Conservation (phyloP, 2,888 invertebrate species). For the Athalia circularis region DNA sequence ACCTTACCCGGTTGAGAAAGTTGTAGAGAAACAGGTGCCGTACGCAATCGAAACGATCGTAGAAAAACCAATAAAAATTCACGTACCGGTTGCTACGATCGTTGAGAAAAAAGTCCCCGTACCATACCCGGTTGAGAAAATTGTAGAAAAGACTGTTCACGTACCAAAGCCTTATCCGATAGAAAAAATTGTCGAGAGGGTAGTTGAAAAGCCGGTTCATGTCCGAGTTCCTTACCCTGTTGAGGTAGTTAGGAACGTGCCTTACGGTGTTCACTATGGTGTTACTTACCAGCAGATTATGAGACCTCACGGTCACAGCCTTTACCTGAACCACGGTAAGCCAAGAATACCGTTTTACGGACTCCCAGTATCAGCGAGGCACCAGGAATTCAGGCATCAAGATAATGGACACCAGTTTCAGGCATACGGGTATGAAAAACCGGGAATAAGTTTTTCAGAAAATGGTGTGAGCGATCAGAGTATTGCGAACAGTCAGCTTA, state of each 20-base stretch:
- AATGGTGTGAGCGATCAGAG: slow-evolving; percentile 42
- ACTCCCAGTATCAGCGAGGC: slow-evolving; percentile 49
- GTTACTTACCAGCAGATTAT: slow-evolving; percentile 61
- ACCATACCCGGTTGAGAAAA: slow-evolving; percentile 65
- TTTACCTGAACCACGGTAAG: slow-evolving; percentile 29
- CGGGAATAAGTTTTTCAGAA: slow-evolving; percentile 52
- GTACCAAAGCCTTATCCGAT: slow-evolving; percentile 72
- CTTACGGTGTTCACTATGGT: slow-evolving; percentile 61
- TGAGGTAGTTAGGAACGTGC: slow-evolving; percentile 61
- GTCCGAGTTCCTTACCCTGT: slow-evolving; percentile 66
- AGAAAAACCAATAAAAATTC: slow-evolving; percentile 73
- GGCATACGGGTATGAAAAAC: slow-evolving; percentile 57
- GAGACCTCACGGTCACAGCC: slow-evolving; percentile 40
- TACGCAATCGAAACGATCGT: slow-evolving; percentile 74
- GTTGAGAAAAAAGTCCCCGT: slow-evolving; percentile 80
- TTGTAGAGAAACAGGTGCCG: slow-evolving; percentile 75
- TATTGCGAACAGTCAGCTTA: slow-evolving; percentile 26
- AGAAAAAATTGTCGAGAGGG: slow-evolving; percentile 74
- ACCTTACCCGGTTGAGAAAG: slow-evolving; percentile 76
- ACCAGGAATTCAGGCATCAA: slow-evolving; percentile 45
- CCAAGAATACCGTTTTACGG: slow-evolving; percentile 33
- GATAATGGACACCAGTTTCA: slow-evolving; percentile 48
- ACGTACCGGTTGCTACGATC: slow-evolving; percentile 76
- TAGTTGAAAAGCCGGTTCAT: slow-evolving; percentile 50
- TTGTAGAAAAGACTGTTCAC: slow-evolving; percentile 50